Conservation (phyloP, 1,140 invertebrate species). For the Gonioctena quinquepunctata region DNA sequence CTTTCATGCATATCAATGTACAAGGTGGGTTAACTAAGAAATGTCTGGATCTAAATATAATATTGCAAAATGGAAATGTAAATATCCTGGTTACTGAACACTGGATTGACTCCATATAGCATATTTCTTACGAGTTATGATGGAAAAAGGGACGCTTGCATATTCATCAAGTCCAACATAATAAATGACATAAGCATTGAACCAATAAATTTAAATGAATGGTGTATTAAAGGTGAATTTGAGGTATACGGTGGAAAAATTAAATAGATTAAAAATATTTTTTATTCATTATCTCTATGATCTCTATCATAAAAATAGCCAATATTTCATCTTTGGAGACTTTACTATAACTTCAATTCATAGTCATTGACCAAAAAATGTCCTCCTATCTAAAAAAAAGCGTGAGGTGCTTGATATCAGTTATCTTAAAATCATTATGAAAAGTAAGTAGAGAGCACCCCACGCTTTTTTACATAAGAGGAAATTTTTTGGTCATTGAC, state of each 20-base stretch:
- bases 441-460: too few species aligned
- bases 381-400: too few species aligned
- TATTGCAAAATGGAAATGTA: too few species aligned
- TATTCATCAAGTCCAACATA: background rate
- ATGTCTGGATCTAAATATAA: too few species aligned
- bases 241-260: background rate
- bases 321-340: slow-evolving; percentile 1
- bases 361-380: background rate
- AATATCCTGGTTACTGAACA: too few species aligned
- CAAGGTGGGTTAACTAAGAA: too few species aligned
- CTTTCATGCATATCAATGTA: too few species aligned
- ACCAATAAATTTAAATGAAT: background rate
- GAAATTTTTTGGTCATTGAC: too few species aligned
- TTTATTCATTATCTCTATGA: background rate
- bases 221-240: background rate
- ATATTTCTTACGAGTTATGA: background rate
- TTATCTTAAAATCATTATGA: too few species aligned
- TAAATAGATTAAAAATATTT: background rate
- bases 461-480: too few species aligned
- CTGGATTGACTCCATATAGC: background rate
- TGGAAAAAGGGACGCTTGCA: background rate
- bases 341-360: background rate
- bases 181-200: background rate
- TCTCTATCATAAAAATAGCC: background rate
- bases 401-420: too few species aligned